Conservation (phyloP, 2,113 vertebrate genomes). For the Melospiza melodia region DNA sequence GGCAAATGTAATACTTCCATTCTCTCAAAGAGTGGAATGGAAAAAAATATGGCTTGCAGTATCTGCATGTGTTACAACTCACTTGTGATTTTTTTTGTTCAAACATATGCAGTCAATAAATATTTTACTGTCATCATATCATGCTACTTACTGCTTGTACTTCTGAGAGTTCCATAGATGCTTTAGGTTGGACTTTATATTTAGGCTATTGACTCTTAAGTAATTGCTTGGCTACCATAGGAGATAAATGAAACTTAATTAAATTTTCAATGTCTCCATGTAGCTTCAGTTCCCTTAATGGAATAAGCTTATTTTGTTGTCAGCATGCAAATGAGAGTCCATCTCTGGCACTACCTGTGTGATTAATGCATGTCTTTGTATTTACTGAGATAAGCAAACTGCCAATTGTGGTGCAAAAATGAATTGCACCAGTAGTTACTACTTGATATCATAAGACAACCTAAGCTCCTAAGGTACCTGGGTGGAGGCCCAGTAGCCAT, state of each 20-base stretch:
- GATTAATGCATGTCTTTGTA: not conserved
- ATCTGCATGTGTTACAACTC: not conserved
- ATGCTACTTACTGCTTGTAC: not conserved
- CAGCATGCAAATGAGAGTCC: not conserved
- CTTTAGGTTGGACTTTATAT: not conserved
- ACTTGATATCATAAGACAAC: not conserved
- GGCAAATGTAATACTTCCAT: not conserved
- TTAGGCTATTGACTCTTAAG: not conserved
- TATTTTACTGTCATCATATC: not conserved
- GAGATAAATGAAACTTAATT: slow-evolving; percentile 1
- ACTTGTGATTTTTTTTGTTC: not conserved
- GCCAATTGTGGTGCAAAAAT: not conserved
- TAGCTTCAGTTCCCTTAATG: not conserved
- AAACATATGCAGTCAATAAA: not conserved
- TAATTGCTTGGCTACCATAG: not conserved
- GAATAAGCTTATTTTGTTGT: not conserved
- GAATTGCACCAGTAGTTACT: not conserved
- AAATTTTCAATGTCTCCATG: not conserved
- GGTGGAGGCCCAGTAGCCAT: not conserved
- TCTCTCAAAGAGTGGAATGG: not conserved
- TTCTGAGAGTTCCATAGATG: not conserved
- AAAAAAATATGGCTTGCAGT: not conserved
- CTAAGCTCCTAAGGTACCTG: not conserved
- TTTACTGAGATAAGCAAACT: not conserved
- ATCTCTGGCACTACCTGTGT: not conserved